phyloP scores from a whole-genome alignment of 2,113 vertebrate genomes.

The Apteryx owenii region DNA sequence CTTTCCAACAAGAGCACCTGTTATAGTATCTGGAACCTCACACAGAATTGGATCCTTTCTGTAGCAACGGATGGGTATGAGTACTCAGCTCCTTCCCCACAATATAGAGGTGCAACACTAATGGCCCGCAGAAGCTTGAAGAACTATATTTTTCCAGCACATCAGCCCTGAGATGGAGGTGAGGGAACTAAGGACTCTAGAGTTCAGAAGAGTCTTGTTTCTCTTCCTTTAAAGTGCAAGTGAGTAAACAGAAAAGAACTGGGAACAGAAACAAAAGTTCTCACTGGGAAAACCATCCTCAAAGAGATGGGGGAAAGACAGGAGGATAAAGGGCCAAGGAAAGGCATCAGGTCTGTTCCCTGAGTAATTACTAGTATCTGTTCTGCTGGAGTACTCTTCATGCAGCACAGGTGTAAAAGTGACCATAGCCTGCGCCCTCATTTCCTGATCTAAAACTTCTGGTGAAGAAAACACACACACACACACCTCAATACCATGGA shows the following conservation, averaged over 20 bases:
- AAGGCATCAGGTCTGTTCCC: not conserved
- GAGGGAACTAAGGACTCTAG: not conserved
- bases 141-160: not conserved
- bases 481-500: not conserved
- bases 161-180: not conserved
- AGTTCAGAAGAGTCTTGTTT: not conserved
- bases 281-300: not conserved
- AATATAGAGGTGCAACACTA: not conserved
- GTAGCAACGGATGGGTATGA: not conserved
- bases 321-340: not conserved
- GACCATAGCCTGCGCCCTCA: not conserved
- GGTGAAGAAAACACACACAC: not conserved
- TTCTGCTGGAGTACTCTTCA: not conserved
- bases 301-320: not conserved
- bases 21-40: not conserved
- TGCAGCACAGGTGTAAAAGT: not conserved
- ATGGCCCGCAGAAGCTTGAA: not conserved
- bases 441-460: not conserved
- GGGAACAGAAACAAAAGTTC: not conserved
- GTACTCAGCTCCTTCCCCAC: not conserved
- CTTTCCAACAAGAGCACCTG: not conserved
- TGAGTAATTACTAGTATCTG: fast-evolving
- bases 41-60: not conserved
- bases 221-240: not conserved
- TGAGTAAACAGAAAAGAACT: not conserved